phyloP scores from a whole-genome alignment of 2,797 vertebrate species.

The Telmatherina bonti region DNA sequence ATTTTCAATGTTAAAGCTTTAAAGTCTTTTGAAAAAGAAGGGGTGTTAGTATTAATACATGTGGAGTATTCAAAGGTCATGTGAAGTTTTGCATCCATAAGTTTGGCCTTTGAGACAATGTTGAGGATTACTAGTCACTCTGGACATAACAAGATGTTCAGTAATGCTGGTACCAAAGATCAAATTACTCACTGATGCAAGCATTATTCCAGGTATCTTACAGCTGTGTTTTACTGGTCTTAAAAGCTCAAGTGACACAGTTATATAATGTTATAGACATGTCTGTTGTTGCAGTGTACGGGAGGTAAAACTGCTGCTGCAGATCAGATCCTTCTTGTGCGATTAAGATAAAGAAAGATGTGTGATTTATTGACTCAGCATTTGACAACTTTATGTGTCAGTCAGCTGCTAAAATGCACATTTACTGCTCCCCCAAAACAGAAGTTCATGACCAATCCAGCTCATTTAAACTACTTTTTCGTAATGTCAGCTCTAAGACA shows the following conservation, averaged over 20 bases:
- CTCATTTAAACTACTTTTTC: neutral
- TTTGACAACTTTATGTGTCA: slow-evolving; percentile 44
- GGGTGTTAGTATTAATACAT: neutral
- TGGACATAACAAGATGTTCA: too few species aligned
- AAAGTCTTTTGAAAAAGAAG: neutral
- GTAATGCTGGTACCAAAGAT: neutral
- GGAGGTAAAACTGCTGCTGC: neutral
- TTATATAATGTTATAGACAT: neutral
- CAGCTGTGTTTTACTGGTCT: neutral
- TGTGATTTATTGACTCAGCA: slow-evolving; percentile 48
- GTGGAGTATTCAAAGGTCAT: neutral
- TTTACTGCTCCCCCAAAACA: neutral
- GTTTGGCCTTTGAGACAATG: slow-evolving; percentile 47
- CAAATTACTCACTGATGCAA: neutral
- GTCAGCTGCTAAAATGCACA: slow-evolving; percentile 13
- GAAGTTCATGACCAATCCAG: slow-evolving; percentile 12
- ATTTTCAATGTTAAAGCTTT: neutral
- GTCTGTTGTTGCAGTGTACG: neutral
- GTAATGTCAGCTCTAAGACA: neutral
- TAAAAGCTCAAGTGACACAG: neutral
- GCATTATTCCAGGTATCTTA: neutral
- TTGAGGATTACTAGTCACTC: neutral
- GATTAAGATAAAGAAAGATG: slow-evolving; percentile 29
- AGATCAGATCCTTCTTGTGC: neutral
- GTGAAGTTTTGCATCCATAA: neutral